phyloP scores from a whole-genome alignment of 2,113 vertebrate genomes.

The Tringa solitaria region DNA sequence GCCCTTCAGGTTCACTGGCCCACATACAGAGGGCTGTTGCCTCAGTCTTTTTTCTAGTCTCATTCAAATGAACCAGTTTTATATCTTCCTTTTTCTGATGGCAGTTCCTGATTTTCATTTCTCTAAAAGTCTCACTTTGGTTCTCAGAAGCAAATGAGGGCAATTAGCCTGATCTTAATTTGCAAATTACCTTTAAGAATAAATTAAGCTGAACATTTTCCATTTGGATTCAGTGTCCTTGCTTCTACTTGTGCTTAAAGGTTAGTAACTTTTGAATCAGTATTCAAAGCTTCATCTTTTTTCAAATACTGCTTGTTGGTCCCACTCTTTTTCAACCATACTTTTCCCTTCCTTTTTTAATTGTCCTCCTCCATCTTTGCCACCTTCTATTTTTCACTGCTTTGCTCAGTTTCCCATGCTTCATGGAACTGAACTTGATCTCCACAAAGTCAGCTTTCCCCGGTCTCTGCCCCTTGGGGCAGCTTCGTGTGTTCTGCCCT shows the following conservation, averaged over 20 bases:
- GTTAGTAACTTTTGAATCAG: background rate
- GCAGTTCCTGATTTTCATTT: constrained; percentile 41
- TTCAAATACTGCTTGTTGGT: background rate
- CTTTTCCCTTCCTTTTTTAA: background rate
- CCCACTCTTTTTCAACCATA: too few relatives aligned
- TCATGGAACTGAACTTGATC: background rate
- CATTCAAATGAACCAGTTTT: background rate
- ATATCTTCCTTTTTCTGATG: background rate
- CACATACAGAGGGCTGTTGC: background rate
- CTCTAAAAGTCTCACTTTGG: background rate
- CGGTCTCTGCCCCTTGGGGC: rapidly evolving
- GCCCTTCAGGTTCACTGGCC: background rate
- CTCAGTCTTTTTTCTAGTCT: background rate
- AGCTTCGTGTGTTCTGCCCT: rapidly evolving
- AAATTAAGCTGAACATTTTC: background rate
- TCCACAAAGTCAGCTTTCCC: background rate
- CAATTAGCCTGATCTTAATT: background rate
- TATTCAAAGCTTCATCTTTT: background rate
- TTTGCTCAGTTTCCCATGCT: background rate
- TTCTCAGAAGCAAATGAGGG: background rate
- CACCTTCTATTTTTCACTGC: background rate
- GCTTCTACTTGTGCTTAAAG: background rate
- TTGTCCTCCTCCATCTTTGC: background rate
- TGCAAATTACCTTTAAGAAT: background rate
- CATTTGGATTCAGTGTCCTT: background rate